Conservation (phyloP, 2,888 invertebrate species). For the Brenthis ino region DNA sequence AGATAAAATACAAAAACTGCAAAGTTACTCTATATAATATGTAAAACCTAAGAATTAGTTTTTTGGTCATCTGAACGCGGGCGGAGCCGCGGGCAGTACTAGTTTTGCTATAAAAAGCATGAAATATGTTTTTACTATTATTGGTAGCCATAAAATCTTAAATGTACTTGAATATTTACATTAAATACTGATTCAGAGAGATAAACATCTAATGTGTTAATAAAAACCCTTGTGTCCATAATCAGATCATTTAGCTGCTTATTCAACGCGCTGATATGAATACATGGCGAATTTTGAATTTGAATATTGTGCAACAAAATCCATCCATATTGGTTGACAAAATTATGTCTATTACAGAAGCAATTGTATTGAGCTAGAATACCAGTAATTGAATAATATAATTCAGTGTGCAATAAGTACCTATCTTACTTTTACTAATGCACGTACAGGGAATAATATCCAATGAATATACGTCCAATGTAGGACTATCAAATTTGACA, state of each 20-base stretch:
- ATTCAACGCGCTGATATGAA: conserved; percentile 66
- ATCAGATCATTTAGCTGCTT: conserved; percentile 60
- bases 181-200: conserved; percentile 34
- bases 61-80: too few species aligned
- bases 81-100: too few species aligned
- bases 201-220: conserved; percentile 25
- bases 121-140: conserved; percentile 21
- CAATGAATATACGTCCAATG: conserved; percentile 34
- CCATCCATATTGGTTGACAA: conserved; percentile 35
- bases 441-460: conserved; percentile 26
- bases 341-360: conserved; percentile 37
- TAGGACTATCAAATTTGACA: conserved; percentile 32
- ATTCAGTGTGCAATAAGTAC: conserved; percentile 36
- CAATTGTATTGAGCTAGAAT: conserved; percentile 36
- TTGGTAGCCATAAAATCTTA: conserved; percentile 8
- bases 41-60: too few species aligned
- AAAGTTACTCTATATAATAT: too few species aligned
- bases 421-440: conserved; percentile 37
- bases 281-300: conserved; percentile 68
- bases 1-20: too few species aligned
- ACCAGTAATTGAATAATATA: conserved; percentile 42
- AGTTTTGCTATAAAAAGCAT: neutral
- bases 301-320: conserved; percentile 62
- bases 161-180: conserved; percentile 15
- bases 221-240: conserved; percentile 44